phyloP scores from a whole-genome alignment of 2,113 vertebrate genomes.

The Trematomus loennbergii region DNA sequence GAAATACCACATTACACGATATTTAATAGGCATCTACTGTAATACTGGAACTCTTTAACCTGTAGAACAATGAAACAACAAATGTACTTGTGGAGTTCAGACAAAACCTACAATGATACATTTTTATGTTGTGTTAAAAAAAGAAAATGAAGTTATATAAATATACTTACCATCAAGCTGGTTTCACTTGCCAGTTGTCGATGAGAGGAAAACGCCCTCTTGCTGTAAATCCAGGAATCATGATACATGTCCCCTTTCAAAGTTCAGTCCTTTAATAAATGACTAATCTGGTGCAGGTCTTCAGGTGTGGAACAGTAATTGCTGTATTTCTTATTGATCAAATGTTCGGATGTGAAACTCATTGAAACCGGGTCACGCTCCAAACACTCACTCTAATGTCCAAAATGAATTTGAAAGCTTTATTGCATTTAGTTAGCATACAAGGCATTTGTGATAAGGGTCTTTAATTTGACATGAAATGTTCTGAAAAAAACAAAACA shows the following conservation, averaged over 20 bases:
- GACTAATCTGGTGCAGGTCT: neutral
- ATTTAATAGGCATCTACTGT: neutral
- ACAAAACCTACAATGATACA: neutral
- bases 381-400: slow-evolving; percentile 10
- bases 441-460: slow-evolving; percentile 61
- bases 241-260: neutral
- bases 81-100: neutral
- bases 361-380: neutral
- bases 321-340: neutral
- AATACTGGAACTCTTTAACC: neutral
- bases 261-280: neutral
- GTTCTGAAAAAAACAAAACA: slow-evolving; percentile 70
- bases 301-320: neutral
- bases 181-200: neutral
- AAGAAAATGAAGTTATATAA: no score
- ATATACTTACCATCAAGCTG: neutral
- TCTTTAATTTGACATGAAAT: slow-evolving; percentile 60
- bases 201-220: neutral
- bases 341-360: neutral
- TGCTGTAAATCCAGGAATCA: neutral
- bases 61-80: neutral
- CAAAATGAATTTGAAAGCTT: slow-evolving; percentile 61
- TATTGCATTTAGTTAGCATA: slow-evolving; percentile 78
- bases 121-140: neutral
- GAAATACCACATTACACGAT: neutral